These are phyloP conservation scores for Scomberomorus guttatus DNA, from an alignment of 2,797 vertebrate species.

Conservation along the genomic window DNA sequence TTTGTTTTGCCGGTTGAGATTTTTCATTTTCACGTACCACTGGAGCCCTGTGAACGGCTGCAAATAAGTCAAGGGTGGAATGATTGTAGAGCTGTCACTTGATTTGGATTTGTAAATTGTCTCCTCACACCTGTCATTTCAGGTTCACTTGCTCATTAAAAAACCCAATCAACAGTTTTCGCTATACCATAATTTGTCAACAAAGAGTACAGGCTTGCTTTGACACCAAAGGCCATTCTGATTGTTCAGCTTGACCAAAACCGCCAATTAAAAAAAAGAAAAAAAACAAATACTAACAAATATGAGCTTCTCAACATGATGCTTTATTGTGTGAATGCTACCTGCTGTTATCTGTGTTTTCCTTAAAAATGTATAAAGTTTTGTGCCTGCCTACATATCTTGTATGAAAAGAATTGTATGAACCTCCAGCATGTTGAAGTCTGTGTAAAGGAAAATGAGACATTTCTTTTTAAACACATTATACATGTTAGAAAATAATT, in stretches of 20 bases:
- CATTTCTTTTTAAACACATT: no score
- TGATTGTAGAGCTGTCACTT: slow-evolving; percentile 77
- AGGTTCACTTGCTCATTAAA: slow-evolving; percentile 63
- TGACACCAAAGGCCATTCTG: slow-evolving; percentile 51
- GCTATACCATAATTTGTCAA: slow-evolving; percentile 69
- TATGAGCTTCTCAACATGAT: slow-evolving; percentile 1
- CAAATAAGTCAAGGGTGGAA: slow-evolving; percentile 49
- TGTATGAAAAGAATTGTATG: not conserved
- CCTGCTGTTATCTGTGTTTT: slow-evolving; percentile 24
- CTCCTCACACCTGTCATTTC: slow-evolving; percentile 72
- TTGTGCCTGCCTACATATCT: not conserved
- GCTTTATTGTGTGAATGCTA: slow-evolving; percentile 17
- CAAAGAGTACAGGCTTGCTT: slow-evolving; percentile 34
- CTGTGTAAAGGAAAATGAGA: no score
- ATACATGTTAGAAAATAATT: no score
- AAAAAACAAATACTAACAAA: slow-evolving; percentile 44
- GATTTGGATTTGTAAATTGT: slow-evolving; percentile 72
- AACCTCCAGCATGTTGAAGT: slow-evolving; percentile 3
- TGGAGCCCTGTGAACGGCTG: slow-evolving; percentile 14
- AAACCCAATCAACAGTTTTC: slow-evolving; percentile 63
- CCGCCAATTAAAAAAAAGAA: slow-evolving; percentile 67
- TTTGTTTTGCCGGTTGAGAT: slow-evolving; percentile 29
- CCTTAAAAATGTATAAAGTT: slow-evolving; percentile 6
- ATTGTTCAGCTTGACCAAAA: slow-evolving; percentile 58
- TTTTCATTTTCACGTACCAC: slow-evolving; percentile 29